Evolutionary conservation across 2,797 vertebrate species (phyloP).

Genomic region (Lepilemur septentrionalis): DNA sequence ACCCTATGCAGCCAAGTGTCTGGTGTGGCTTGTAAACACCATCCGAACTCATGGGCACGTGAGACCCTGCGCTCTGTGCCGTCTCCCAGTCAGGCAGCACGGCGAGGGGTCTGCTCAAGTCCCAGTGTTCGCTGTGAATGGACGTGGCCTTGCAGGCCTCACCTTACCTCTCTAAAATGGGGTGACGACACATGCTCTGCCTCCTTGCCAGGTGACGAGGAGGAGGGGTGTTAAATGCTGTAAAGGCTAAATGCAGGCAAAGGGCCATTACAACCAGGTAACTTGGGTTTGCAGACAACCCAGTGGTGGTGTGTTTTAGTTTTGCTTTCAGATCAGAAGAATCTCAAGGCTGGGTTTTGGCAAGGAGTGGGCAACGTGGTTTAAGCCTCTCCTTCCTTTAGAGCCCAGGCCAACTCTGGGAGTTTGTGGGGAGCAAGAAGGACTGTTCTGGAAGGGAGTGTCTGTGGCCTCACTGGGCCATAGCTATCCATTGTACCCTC

Average conservation of each 20-base stretch:
- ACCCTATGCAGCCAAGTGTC: not conserved
- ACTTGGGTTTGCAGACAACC: not conserved
- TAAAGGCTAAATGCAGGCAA: not conserved
- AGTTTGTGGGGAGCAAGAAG: not conserved
- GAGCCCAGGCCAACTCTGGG: not conserved
- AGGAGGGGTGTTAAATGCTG: fast-evolving
- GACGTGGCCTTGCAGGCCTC: fast-evolving
- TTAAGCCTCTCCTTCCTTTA: not conserved
- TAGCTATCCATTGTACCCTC: not conserved
- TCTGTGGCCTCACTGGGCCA: not conserved
- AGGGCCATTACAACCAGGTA: not conserved
- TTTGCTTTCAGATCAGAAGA: not conserved
- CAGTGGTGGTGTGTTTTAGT: not conserved
- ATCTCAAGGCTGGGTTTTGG: not conserved
- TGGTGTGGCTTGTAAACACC: not conserved
- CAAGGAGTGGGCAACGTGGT: not conserved
- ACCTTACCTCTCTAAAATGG: not conserved
- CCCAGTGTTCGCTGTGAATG: not conserved
- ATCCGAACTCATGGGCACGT: not conserved
- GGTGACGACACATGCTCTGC: not conserved
- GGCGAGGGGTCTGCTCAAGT: not conserved
- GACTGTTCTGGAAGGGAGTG: not conserved
- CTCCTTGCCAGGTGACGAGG: not conserved
- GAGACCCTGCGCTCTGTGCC: fast-evolving
- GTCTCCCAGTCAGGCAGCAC: not conserved